Base-by-base conservation (phyloP, 2,888 invertebrate species). In the Leptothorax acervorum region DNA sequence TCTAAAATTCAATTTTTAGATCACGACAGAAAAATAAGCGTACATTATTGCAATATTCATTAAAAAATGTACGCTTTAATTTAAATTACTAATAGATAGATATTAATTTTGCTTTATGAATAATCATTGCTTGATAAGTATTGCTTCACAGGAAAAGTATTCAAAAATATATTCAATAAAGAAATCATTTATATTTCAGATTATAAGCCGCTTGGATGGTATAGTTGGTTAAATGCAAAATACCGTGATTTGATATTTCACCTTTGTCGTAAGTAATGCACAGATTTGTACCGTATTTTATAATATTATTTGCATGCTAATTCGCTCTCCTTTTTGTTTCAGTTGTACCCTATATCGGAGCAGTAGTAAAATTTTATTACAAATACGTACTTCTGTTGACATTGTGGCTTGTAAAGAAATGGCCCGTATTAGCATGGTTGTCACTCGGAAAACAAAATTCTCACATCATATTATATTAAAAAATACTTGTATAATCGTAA, bases 281-380 rank as follows among this genome's bases (percentile, higher is more conserved):
- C 35, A 31, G 48, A 31, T 45, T 28, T n/a, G 6, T 3, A 3
- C n/a, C 15, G 15, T 53, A 62, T 62, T 18, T 55, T 18, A 75
- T 60, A 51, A 15, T 53, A 31, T 35, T 55, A 48, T 15, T 9
- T 45, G 18, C 63, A 28, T 55, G 71, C 15, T 51, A 0, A 55
- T 45, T 68, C 1, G 2, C 15, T 55, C 35, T 11, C 11, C 15
- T 15, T 1, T 75, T 65, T 31, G 70, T 84, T 89, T 12, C 55
- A 93, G 93, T 78, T 76, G 2, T 87, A 8, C 91, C 93, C 0
- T 84, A 82, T 23, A 79, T 93, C n/a, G 93, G 93, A 45, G 6
- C 31, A 23, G 3, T 92, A 5, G 28, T 90, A 1, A 88, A 90
- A 76, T 60, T 0, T 2, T 81, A 48, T 23, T 91, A 86, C 55